phyloP scores from a whole-genome alignment of 2,113 vertebrate genomes.

The Peromyscus leucopus region DNA sequence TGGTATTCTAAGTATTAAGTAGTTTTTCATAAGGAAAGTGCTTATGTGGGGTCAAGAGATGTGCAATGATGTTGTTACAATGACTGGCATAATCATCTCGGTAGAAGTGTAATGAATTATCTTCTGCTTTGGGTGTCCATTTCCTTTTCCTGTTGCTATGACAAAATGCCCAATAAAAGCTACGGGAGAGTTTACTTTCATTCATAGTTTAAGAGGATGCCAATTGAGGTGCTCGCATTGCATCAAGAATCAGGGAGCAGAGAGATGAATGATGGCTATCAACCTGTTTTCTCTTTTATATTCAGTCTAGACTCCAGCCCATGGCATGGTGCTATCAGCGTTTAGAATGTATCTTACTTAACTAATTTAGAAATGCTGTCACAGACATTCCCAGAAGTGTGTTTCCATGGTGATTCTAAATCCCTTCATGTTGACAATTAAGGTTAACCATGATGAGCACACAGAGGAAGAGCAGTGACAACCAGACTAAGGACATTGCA shows the following conservation, averaged over 20 bases:
- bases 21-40: neutral
- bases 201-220: too few species aligned
- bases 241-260: neutral
- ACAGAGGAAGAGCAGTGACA: neutral
- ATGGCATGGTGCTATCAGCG: neutral
- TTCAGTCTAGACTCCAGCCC: neutral
- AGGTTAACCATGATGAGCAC: neutral
- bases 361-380: neutral
- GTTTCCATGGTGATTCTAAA: neutral
- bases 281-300: neutral
- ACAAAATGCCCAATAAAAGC: neutral
- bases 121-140: neutral
- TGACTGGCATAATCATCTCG: neutral
- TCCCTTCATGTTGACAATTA: too few species aligned
- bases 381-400: neutral
- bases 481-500: neutral
- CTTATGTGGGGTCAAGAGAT: neutral
- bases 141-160: neutral
- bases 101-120: neutral
- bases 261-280: neutral
- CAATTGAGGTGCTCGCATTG: neutral
- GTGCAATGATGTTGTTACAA: neutral
- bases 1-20: neutral
- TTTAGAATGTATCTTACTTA: neutral
- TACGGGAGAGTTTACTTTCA: neutral